Evolutionary conservation across 2,888 invertebrate genomes (phyloP).

Genomic region (Ectropis crepuscularia): DNA sequence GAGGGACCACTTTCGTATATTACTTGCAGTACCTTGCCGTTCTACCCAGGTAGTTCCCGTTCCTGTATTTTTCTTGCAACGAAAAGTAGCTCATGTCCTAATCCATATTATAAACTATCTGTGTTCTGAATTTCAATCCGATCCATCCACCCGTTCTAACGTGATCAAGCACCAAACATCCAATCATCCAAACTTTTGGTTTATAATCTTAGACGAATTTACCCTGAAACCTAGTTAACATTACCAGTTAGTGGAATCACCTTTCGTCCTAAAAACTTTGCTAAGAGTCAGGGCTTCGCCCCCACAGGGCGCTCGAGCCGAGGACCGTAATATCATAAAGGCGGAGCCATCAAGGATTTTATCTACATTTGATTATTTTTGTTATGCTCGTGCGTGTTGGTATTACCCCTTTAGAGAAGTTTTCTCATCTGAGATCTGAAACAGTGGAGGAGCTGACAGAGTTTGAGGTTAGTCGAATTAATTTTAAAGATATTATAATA

Average conservation of each 20-base stretch:
- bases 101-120: no score
- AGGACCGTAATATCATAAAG: slow-evolving; percentile 23
- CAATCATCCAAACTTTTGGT: no score
- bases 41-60: no score
- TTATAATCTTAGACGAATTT: not conserved
- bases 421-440: slow-evolving; percentile 9
- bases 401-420: slow-evolving; percentile 30
- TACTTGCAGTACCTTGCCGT: no score
- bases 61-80: no score
- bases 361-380: slow-evolving; percentile 35
- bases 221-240: not conserved
- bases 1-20: no score
- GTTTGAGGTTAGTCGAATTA: not conserved
- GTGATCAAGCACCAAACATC: not conserved
- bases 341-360: slow-evolving; percentile 28
- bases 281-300: not conserved
- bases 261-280: not conserved
- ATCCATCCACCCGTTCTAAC: no score
- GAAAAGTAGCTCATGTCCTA: no score
- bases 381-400: slow-evolving; percentile 28
- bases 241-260: not conserved
- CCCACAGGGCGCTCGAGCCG: slow-evolving; percentile 5
- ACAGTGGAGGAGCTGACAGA: not conserved
- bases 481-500: not conserved
- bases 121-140: no score